phyloP scores from a whole-genome alignment of 2,113 vertebrate species.

The Emydocephalus ijimae region DNA sequence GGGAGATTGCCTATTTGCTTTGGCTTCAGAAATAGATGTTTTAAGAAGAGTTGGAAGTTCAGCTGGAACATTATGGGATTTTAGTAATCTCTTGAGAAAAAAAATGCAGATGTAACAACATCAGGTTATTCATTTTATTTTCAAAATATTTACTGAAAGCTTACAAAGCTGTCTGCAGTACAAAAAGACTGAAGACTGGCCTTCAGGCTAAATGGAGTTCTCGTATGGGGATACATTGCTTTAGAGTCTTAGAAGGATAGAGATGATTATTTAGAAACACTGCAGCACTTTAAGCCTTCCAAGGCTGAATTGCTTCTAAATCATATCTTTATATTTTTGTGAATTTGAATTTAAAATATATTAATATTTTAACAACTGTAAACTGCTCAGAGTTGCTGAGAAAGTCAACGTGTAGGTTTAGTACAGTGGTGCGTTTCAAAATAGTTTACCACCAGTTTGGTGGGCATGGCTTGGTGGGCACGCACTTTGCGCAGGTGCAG shows the following conservation, averaged over 20 bases:
- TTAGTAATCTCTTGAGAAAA: background rate
- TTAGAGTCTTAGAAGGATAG: background rate
- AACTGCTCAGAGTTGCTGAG: background rate
- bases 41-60: background rate
- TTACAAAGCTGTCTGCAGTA: constrained; percentile 1
- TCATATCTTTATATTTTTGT: background rate
- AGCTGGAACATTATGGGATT: constrained; percentile 12
- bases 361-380: background rate
- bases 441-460: too few species aligned
- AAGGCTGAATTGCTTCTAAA: background rate
- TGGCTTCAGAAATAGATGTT: constrained; percentile 7
- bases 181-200: background rate
- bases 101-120: constrained; percentile 15
- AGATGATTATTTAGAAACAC: background rate
- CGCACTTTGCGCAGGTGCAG: too few species aligned
- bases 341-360: background rate
- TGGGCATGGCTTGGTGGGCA: too few species aligned
- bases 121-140: background rate
- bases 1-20: background rate
- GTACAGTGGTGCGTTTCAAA: too few species aligned
- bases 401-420: background rate
- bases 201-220: constrained; percentile 22
- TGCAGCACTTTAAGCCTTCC: background rate
- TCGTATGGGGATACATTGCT: background rate
- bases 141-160: background rate